phyloP scores from a whole-genome alignment of 2,888 invertebrate species.

The Tenthredo distinguenda region DNA sequence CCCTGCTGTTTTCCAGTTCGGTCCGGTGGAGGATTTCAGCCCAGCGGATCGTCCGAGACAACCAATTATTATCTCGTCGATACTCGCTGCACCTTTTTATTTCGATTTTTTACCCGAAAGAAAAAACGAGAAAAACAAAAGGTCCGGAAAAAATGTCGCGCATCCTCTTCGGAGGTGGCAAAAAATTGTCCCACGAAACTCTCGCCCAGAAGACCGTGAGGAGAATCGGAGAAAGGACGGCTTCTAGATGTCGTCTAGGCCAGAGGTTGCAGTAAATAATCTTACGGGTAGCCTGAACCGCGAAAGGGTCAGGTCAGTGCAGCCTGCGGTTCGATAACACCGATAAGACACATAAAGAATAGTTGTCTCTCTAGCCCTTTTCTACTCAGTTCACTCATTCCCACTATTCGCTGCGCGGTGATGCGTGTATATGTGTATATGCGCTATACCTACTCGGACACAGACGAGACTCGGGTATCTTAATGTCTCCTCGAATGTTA shows the following conservation, averaged over 20 bases:
- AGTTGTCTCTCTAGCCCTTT: constrained; percentile 67
- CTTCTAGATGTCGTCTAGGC: constrained; percentile 31
- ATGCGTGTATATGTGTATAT: not conserved
- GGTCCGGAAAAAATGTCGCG: not conserved
- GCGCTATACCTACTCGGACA: not conserved
- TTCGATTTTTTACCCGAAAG: not conserved
- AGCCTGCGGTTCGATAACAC: constrained; percentile 70
- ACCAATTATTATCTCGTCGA: constrained; percentile 56
- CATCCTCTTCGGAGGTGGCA: constrained; percentile 1
- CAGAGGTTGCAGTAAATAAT: constrained; percentile 50
- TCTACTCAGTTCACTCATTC: constrained; percentile 56
- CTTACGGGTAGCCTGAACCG: constrained; percentile 36
- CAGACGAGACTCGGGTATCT: constrained; percentile 69
- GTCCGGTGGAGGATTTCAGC: constrained; percentile 58
- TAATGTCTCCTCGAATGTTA: constrained; percentile 71
- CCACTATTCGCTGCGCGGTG: not conserved
- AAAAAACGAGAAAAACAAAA: not conserved
- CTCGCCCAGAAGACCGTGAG: not conserved
- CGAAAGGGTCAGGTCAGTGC: constrained; percentile 69
- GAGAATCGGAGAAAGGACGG: constrained; percentile 9
- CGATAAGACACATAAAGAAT: constrained; percentile 74
- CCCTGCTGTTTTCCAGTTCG: constrained; percentile 61
- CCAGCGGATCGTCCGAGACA: constrained; percentile 63
- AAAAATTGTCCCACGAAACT: constrained; percentile 46
- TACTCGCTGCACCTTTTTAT: not conserved